Evolutionary conservation across 35 echinoderm and acorn worm genomes (phyloP).

Genomic region (Hemicentrotus pulcherrimus): DNA sequence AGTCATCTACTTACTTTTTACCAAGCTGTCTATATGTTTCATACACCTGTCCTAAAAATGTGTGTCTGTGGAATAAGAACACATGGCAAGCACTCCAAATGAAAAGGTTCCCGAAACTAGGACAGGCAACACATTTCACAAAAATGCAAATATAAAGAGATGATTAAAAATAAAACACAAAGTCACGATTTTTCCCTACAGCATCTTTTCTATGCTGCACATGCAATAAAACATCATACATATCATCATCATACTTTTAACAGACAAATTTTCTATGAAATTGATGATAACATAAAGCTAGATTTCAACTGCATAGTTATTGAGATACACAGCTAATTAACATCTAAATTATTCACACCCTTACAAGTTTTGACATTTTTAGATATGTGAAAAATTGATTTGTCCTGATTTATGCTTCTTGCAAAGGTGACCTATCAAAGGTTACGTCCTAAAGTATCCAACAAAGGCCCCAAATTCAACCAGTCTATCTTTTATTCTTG

Average conservation of each 20-base stretch:
- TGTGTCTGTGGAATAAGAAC: conserved; percentile 42
- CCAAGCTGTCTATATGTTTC: conserved; percentile 48
- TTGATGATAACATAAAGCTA: too few species aligned
- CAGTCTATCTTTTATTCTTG: too few species aligned
- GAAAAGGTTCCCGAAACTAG: not conserved
- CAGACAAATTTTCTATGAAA: not conserved
- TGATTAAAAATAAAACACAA: not conserved
- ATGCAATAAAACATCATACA: not conserved
- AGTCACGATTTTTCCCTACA: not conserved
- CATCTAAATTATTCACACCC: too few species aligned
- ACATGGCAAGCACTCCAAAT: not conserved
- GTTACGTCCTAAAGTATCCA: too few species aligned
- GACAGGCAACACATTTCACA: not conserved
- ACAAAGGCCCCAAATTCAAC: too few species aligned
- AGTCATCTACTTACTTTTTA: conserved; percentile 33
- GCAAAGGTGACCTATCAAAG: too few species aligned
- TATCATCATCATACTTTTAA: not conserved
- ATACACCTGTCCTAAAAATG: conserved; percentile 39
- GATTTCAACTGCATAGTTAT: too few species aligned
- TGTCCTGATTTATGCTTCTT: too few species aligned
- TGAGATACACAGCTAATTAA: too few species aligned
- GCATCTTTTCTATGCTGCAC: not conserved
- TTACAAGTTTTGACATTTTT: too few species aligned
- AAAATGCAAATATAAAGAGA: not conserved
- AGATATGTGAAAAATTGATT: too few species aligned